Conservation (phyloP, 1,140 invertebrate genomes). For the Penaeus indicus region DNA sequence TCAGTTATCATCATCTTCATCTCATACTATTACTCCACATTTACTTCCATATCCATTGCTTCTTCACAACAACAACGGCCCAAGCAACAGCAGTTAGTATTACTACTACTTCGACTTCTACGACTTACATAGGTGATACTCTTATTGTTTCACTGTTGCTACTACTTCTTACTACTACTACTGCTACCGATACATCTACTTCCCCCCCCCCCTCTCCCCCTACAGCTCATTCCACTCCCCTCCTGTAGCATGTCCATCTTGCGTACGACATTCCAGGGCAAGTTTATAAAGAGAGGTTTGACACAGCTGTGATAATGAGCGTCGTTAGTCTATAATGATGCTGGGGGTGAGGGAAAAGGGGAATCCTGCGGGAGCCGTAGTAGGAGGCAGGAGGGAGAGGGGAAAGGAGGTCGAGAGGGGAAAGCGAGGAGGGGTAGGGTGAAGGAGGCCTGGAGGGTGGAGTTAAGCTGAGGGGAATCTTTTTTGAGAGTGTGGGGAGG, state of each 20-base stretch:
- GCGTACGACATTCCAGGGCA: slow-evolving; percentile 31
- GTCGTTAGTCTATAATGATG: slow-evolving; percentile 52
- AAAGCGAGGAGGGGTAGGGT: too few species aligned
- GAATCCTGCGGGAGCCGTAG: not conserved
- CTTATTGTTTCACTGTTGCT: not conserved
- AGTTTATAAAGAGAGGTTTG: slow-evolving; percentile 63
- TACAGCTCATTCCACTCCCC: not conserved
- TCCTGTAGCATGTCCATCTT: not conserved
- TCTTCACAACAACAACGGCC: too few species aligned
- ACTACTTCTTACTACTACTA: not conserved
- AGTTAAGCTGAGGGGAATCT: not conserved
- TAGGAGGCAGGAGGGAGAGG: not conserved
- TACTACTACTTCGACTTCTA: too few species aligned
- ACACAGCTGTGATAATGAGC: slow-evolving; percentile 60
- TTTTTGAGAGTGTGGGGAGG: too few species aligned
- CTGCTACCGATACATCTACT: not conserved
- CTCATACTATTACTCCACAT: too few species aligned
- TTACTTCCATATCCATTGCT: too few species aligned
- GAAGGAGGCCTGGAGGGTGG: not conserved
- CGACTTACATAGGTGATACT: not conserved
- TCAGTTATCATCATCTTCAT: too few species aligned
- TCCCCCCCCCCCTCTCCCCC: not conserved
- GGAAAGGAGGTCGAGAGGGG: not conserved
- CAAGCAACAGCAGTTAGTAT: too few species aligned
- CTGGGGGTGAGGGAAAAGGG: too few species aligned